Conservation (phyloP, 2,113 vertebrate genomes). For the Xyrauchen texanus region DNA sequence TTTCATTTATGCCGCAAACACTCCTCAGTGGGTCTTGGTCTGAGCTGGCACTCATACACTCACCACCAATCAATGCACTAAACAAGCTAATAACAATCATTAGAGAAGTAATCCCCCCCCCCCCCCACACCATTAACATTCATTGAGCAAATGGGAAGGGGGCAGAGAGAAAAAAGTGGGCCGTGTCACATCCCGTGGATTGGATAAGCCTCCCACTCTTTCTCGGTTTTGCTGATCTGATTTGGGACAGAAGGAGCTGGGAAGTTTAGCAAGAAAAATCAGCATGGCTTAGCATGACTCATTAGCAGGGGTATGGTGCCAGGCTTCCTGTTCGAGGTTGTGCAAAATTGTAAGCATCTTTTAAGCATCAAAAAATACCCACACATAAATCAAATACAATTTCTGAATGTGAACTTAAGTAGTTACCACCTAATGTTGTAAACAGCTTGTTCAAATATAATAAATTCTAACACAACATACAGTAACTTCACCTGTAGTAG, state of each 20-base stretch:
- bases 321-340: conserved; percentile 50
- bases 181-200: conserved; percentile 39
- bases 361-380: too few relatives aligned
- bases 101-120: conserved; percentile 23
- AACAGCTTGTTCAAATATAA: too few relatives aligned
- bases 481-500: too few relatives aligned
- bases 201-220: not conserved
- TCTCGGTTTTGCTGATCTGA: conserved; percentile 42
- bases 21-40: conserved; percentile 18
- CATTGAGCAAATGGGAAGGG: conserved; percentile 33
- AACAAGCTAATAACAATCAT: conserved; percentile 50
- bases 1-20: conserved; percentile 13
- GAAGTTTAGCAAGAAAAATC: conserved; percentile 45
- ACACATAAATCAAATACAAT: too few relatives aligned
- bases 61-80: conserved; percentile 33
- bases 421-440: too few relatives aligned
- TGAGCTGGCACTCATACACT: conserved; percentile 17
- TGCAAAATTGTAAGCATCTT: not conserved
- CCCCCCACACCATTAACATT: conserved; percentile 28
- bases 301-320: conserved; percentile 50
- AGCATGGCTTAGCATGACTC: conserved; percentile 23
- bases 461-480: too few relatives aligned
- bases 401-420: too few relatives aligned
- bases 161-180: conserved; percentile 16
- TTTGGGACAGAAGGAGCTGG: conserved; percentile 38